Evolutionary conservation across 2,888 invertebrate species (phyloP), one percentile per base, ranked within the genome.

Genomic region (Pristionchus maxplancki): DNA sequence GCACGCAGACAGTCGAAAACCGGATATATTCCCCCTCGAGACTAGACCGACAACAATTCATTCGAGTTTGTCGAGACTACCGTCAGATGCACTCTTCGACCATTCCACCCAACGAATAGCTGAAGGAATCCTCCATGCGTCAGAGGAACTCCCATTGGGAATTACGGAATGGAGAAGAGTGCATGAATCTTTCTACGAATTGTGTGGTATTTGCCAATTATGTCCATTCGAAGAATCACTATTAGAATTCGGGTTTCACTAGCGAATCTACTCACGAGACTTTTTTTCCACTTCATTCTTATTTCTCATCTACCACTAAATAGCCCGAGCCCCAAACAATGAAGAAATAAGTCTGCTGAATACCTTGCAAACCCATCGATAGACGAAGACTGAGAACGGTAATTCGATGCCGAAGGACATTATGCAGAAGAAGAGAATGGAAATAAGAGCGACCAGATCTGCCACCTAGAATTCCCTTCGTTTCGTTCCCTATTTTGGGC

Each of bases 291-390:
- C n/a, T n/a, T n/a, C n/a, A n/a, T n/a, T n/a, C n/a, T n/a, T n/a
- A n/a, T n/a, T n/a, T n/a, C n/a, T n/a, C n/a, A n/a, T n/a, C n/a
- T n/a, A n/a, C n/a, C n/a, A n/a, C n/a, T n/a, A n/a, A n/a, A n/a
- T n/a, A n/a, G n/a, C n/a, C n/a, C n/a, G n/a, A n/a, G n/a, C n/a
- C n/a, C n/a, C n/a, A n/a, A n/a, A n/a, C n/a, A n/a, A n/a, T 15
- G 17, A 58, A 58, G 58, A 58, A 58, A 58, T 24, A 58, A 58
- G 24, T 58, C 6, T 58, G 15, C 4, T 13, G 13, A 28, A 37
- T n/a, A 88, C 88, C 85, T 88, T 88, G 74, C 88, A 88, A 6
- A 88, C 31, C 50, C 48, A 50, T 50, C 74, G 48, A 74, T 88
- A 88, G 40, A 37, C 58, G 50, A 74, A 48, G 15, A 17, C 58